Conservation (phyloP, 2,888 invertebrate species). For the Latrodectus hesperus region DNA sequence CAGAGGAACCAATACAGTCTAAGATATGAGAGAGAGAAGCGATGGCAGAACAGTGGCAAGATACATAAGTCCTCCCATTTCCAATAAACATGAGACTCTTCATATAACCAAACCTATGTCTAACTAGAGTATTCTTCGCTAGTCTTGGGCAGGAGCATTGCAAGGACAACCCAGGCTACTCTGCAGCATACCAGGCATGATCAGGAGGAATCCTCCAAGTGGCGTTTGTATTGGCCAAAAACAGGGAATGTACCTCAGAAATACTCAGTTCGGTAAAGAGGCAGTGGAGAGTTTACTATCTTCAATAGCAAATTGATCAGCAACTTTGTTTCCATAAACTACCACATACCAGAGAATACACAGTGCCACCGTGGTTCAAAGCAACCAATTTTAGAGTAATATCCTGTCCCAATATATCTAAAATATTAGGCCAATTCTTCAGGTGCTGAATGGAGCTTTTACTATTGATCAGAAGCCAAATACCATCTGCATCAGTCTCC, state of each 20-base stretch:
- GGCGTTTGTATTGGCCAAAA: conserved; percentile 10
- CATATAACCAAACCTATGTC: background rate
- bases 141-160: background rate
- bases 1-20: too few species aligned
- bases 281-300: background rate
- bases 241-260: background rate
- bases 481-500: background rate
- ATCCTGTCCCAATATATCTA: background rate
- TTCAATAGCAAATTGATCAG: background rate
- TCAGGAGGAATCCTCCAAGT: background rate
- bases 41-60: background rate
- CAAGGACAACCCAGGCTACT: background rate
- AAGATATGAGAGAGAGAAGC: background rate
- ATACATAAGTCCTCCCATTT: background rate
- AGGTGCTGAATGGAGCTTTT: background rate
- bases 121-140: background rate
- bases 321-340: background rate
- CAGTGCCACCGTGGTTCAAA: background rate
- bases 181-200: background rate
- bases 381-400: background rate
- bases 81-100: background rate
- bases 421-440: background rate
- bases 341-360: background rate
- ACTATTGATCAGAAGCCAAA: background rate
- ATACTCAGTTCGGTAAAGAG: too few species aligned